Evolutionary conservation across 2,113 vertebrate genomes (phyloP).

Genomic region (Grantiella picta): DNA sequence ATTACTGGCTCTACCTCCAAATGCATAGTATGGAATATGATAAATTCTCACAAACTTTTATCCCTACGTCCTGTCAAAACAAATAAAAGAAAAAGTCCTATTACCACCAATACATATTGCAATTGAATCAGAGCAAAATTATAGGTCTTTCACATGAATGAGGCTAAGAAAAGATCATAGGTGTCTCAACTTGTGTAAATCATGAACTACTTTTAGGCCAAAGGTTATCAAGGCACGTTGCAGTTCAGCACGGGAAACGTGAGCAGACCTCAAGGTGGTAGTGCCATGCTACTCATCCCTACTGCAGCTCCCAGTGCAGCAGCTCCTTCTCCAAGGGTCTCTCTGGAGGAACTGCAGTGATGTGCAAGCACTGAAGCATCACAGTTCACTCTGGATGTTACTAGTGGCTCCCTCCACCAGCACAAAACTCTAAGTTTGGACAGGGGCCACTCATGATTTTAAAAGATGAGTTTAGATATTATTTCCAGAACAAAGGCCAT

Average conservation of each 20-base stretch:
- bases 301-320: neutral
- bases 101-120: neutral
- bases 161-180: neutral
- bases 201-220: neutral
- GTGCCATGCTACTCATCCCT: neutral
- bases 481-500: neutral
- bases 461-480: neutral
- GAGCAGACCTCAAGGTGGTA: neutral
- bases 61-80: neutral
- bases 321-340: neutral
- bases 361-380: neutral
- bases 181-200: neutral
- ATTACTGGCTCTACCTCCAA: neutral
- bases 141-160: neutral
- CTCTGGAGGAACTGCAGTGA: neutral
- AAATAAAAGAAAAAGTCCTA: neutral
- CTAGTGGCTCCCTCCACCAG: neutral
- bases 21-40: neutral
- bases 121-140: neutral
- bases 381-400: neutral
- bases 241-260: accelerated
- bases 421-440: neutral
- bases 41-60: neutral
- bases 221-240: neutral
- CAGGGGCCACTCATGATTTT: neutral